Conservation (phyloP, 2,888 invertebrate genomes). For the Hydropsyche betteni region DNA sequence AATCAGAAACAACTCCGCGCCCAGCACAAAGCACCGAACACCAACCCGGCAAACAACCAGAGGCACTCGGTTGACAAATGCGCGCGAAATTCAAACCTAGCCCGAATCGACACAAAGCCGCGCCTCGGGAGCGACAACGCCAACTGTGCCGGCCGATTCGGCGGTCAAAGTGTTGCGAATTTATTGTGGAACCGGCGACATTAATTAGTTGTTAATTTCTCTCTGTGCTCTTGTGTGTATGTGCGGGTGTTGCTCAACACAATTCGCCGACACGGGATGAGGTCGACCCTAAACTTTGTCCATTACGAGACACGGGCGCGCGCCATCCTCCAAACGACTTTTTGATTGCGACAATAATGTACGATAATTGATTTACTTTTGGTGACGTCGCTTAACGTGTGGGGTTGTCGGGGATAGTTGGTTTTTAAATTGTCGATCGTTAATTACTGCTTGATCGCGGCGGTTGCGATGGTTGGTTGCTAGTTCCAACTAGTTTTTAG, state of each 20-base stretch:
- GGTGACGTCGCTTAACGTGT: slow-evolving; percentile 8
- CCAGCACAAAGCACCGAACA: no score
- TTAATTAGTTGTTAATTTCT: slow-evolving; percentile 44
- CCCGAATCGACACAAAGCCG: no score
- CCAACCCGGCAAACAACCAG: no score
- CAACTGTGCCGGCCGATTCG: background rate
- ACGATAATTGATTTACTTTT: slow-evolving; percentile 48
- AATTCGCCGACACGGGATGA: slow-evolving; percentile 11
- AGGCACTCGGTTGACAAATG: no score
- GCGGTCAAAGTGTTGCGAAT: slow-evolving; percentile 23
- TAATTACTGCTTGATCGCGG: no score
- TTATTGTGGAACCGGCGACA: slow-evolving; percentile 30
- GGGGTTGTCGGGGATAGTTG: no score
- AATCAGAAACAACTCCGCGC: no score
- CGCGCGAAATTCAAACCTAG: no score
- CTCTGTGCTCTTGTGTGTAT: background rate
- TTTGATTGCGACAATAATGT: slow-evolving; percentile 50
- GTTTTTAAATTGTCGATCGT: no score
- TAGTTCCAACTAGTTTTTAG: no score
- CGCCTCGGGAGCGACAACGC: no score
- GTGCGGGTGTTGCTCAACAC: background rate
- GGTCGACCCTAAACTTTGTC: slow-evolving; percentile 43
- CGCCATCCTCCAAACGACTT: slow-evolving; percentile 40
- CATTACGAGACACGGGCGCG: slow-evolving; percentile 34
- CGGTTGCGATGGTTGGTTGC: no score